Conservation (phyloP, 2,888 invertebrate genomes). For the Acronicta psi region DNA sequence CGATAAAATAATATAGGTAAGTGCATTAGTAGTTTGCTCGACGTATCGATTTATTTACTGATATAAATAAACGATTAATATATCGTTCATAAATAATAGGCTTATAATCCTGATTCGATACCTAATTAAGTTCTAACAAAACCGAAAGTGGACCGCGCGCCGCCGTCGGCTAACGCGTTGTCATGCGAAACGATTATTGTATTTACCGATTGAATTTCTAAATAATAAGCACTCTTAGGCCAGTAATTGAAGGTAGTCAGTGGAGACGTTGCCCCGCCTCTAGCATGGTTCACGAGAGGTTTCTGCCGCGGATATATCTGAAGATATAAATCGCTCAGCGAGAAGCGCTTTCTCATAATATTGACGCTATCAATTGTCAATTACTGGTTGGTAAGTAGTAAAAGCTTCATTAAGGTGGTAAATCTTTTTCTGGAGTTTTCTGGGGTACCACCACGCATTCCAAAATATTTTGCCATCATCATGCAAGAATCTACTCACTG, state of each 20-base stretch:
- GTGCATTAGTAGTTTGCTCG: not conserved
- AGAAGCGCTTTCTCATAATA: not conserved
- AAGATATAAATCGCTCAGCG: constrained; percentile 50
- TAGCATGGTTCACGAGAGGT: constrained; percentile 22
- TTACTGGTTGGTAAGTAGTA: too few species aligned
- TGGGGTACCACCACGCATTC: too few species aligned
- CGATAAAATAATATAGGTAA: not conserved
- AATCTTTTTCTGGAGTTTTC: too few species aligned
- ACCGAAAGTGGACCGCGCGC: constrained; percentile 59
- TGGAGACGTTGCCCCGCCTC: constrained; percentile 70
- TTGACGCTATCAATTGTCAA: too few species aligned
- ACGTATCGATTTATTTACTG: constrained; percentile 4
- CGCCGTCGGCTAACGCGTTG: constrained; percentile 66
- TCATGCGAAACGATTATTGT: constrained; percentile 80
- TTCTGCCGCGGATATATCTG: constrained; percentile 47
- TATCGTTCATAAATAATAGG: constrained; percentile 19
- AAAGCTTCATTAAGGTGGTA: too few species aligned
- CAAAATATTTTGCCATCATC: too few species aligned
- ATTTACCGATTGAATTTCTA: constrained; percentile 81
- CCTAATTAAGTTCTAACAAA: constrained; percentile 53
- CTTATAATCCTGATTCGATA: constrained; percentile 27
- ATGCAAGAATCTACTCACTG: too few species aligned
- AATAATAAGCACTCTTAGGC: constrained; percentile 80
- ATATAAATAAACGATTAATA: constrained; percentile 1
- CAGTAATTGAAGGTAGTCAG: constrained; percentile 80